These are phyloP conservation scores for Actinia tenebrosa DNA, from an alignment of 64 coral and sea anemone genomes.

Conservation along the genomic window DNA sequence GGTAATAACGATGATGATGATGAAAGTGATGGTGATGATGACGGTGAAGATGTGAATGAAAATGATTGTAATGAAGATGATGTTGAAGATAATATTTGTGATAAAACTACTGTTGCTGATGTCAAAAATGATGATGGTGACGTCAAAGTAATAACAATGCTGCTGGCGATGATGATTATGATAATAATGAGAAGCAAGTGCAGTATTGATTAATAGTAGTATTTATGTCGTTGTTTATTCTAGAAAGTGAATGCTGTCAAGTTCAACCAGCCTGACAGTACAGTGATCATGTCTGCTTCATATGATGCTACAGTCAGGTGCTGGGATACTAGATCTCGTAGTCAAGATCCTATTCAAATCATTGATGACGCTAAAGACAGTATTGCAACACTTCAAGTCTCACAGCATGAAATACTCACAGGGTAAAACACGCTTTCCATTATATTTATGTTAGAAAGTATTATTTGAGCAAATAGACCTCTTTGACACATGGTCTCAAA, in stretches of 20 bases:
- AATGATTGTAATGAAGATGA: no score
- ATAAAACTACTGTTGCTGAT: no score
- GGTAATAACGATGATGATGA: no score
- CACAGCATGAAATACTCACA: slow-evolving; percentile 87
- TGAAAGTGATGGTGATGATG: no score
- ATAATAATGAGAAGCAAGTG: no score
- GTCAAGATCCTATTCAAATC: slow-evolving; percentile 85
- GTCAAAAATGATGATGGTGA: no score
- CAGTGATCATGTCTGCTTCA: slow-evolving; percentile 81
- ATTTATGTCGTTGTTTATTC: background rate
- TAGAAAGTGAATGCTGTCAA: slow-evolving; percentile 94
- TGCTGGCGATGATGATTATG: no score
- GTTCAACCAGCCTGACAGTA: slow-evolving; percentile 87
- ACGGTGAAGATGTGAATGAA: no score
- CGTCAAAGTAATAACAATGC: background rate
- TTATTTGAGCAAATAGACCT: background rate
- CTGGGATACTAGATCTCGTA: slow-evolving; percentile 88
- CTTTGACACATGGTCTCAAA: no score
- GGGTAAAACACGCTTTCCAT: slow-evolving; percentile 38
- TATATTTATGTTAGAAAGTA: no score
- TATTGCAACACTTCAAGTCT: slow-evolving; percentile 67
- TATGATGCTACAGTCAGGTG: slow-evolving; percentile 85
- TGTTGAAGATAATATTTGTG: no score
- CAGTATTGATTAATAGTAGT: no score
- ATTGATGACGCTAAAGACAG: slow-evolving; percentile 97